Base-by-base conservation (phyloP, 2,888 invertebrate genomes). In the Noctua comes region DNA sequence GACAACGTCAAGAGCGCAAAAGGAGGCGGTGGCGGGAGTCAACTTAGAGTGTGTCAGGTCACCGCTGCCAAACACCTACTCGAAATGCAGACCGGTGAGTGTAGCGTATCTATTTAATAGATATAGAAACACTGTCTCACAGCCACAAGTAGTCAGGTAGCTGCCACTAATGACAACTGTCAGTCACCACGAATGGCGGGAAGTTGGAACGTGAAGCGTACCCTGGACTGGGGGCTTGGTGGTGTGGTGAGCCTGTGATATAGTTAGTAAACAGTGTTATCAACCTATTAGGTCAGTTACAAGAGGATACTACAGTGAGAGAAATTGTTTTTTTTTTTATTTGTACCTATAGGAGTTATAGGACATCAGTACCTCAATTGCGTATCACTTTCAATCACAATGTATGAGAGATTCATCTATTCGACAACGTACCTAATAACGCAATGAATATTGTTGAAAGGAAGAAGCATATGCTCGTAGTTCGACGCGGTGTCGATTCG, bases 61-160 rank as follows among this genome's bases (percentile, higher is more conserved):
- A 1, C 84, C 83, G 24, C 71, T 83, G 7, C 31, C 59, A 1
- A 64, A 64, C 6, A 16, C 51, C 8, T 83, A 83, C 36, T 74
- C 83, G 7, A 73, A 75, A 5, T 18, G 74, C n/a, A 68, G 24
- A 21, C 83, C 84, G 75, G 83, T 83, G n/a, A n/a, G n/a, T n/a
- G n/a, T n/a, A n/a, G n/a, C n/a, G n/a, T n/a, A n/a, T n/a, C n/a
- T n/a, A n/a, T n/a, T n/a, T n/a, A n/a, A n/a, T n/a, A n/a, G n/a
- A n/a, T n/a, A n/a, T n/a, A n/a, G n/a, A n/a, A n/a, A n/a, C n/a
- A n/a, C n/a, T n/a, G n/a, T n/a, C n/a, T n/a, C n/a, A n/a, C n/a
- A n/a, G n/a, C n/a, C n/a, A n/a, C n/a, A n/a, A n/a, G n/a, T n/a
- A n/a, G n/a, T n/a, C n/a, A n/a, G n/a, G n/a, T n/a, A n/a, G n/a